A percentile compares a stretch with the other conserved stretches of the same genome.
Conservation (phyloP, 2,888 invertebrate genomes). For the Philopedon plagiatum region DNA sequence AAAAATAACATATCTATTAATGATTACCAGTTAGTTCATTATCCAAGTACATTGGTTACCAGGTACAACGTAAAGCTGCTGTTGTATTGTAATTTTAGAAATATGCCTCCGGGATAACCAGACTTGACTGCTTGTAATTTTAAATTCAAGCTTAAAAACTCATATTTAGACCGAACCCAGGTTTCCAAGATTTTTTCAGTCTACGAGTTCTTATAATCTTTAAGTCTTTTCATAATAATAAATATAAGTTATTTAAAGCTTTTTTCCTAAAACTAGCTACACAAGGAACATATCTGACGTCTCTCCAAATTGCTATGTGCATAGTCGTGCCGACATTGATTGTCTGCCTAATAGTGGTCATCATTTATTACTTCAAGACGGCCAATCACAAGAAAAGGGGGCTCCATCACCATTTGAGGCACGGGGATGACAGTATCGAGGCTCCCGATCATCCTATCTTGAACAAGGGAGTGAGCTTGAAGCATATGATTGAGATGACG, state of each 20-base stretch:
- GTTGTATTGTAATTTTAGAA: too few species aligned
- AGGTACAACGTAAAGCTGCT: neutral
- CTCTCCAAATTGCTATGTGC: conserved; percentile 77
- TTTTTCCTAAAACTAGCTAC: conserved; percentile 18
- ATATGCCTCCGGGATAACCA: neutral
- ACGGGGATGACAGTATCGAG: conserved; percentile 75
- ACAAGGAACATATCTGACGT: conserved; percentile 63
- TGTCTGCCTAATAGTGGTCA: conserved; percentile 78
- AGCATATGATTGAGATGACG: conserved; percentile 93
- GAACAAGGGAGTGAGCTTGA: conserved; percentile 77
- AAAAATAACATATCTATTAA: too few species aligned
- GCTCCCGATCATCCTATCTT: conserved; percentile 84
- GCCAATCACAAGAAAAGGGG: conserved; percentile 68
- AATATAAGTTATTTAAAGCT: too few species aligned
- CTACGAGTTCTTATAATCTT: too few species aligned
- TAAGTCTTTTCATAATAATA: too few species aligned
- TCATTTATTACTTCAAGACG: conserved; percentile 74
- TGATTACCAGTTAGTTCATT: too few species aligned
- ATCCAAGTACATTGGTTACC: too few species aligned
- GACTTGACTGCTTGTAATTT: neutral
- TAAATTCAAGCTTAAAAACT: neutral
- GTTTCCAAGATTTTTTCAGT: too few species aligned
- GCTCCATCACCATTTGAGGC: conserved; percentile 66
- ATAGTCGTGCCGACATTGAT: conserved; percentile 79
- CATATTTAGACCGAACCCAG: too few species aligned